Percentiles rank a stretch among this genome's conserved stretches.
Conservation (phyloP, 30 jellyfish, hydroid and myxozoan genomes). For the Catostylus mosaicus region DNA sequence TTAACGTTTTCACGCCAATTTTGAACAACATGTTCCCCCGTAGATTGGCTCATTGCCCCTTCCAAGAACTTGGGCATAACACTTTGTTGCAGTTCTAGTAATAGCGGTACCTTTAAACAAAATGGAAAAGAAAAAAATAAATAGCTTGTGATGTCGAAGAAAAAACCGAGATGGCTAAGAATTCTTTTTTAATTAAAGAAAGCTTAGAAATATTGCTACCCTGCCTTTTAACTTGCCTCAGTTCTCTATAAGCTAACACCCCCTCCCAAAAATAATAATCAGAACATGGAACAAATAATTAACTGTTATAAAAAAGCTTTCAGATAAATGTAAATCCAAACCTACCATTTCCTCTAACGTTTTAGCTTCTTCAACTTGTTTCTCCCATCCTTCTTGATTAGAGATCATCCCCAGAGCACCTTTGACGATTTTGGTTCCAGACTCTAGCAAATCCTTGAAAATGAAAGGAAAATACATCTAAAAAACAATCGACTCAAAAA, state of each 20-base stretch:
- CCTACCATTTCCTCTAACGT: conserved; percentile 72
- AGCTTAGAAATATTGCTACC: too few relatives aligned
- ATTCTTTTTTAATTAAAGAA: too few relatives aligned
- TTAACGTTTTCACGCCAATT: conserved; percentile 83
- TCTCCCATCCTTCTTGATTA: conserved; percentile 76
- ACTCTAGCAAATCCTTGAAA: conserved; percentile 78
- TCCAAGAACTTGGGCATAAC: conserved; percentile 57
- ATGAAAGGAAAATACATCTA: background rate
- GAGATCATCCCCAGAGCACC: conserved; percentile 80
- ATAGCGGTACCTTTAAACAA: conserved; percentile 47
- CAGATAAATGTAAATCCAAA: background rate
- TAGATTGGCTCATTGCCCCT: conserved; percentile 56
- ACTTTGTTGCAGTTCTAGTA: conserved; percentile 79
- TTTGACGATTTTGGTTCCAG: conserved; percentile 74
- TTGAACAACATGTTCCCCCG: conserved; percentile 51
- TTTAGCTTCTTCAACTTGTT: conserved; percentile 39
- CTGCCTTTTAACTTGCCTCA: too few relatives aligned
- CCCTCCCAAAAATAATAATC: too few relatives aligned
- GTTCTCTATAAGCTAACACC: too few relatives aligned
- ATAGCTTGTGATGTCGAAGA: too few relatives aligned
- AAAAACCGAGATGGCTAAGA: too few relatives aligned
- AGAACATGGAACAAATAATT: too few relatives aligned
- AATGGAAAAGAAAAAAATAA: too few relatives aligned
- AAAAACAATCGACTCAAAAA: too few relatives aligned
- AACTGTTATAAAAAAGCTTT: background rate